phyloP scores from a whole-genome alignment of 2,888 invertebrate species.

The Drosophila demipolita region DNA sequence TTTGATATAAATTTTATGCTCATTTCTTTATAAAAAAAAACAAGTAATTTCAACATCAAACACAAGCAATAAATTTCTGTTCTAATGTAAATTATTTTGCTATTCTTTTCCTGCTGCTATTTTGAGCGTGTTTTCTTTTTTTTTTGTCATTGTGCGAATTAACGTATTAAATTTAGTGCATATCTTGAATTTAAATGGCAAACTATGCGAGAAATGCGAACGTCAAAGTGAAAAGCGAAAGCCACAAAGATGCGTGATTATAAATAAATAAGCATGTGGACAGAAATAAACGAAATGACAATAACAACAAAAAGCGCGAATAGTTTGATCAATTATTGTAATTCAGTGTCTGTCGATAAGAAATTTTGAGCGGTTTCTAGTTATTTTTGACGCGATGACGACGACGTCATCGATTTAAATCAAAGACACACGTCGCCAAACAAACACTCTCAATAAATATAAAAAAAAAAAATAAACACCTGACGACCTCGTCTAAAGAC shows the following conservation, averaged over 20 bases:
- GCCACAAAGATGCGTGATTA: slow-evolving; percentile 25
- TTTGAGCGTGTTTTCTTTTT: slow-evolving; percentile 55
- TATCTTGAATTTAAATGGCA: slow-evolving; percentile 68
- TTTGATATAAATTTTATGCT: too few species aligned
- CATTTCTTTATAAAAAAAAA: background rate
- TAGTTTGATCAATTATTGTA: slow-evolving; percentile 67
- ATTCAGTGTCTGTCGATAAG: slow-evolving; percentile 54
- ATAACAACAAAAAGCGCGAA: slow-evolving; percentile 24
- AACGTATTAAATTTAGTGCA: slow-evolving; percentile 72
- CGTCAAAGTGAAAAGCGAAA: slow-evolving; percentile 57
- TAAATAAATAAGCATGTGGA: slow-evolving; percentile 20
- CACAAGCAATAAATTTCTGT: slow-evolving; percentile 32
- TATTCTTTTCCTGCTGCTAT: slow-evolving; percentile 47
- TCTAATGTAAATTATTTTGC: slow-evolving; percentile 13
- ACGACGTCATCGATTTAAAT: slow-evolving; percentile 70
- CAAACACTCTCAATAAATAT: slow-evolving; percentile 32
- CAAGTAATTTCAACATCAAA: slow-evolving; percentile 41
- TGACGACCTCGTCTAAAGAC: slow-evolving; percentile 70
- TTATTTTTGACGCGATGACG: slow-evolving; percentile 43
- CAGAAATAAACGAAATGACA: slow-evolving; percentile 23
- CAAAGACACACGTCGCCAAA: slow-evolving; percentile 50
- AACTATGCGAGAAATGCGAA: slow-evolving; percentile 71
- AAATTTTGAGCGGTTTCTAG: slow-evolving; percentile 21
- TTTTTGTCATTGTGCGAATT: slow-evolving; percentile 56
- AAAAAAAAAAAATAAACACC: slow-evolving; percentile 39